phyloP scores from a whole-genome alignment of 2,797 vertebrate genomes.

The Paguma larvata region DNA sequence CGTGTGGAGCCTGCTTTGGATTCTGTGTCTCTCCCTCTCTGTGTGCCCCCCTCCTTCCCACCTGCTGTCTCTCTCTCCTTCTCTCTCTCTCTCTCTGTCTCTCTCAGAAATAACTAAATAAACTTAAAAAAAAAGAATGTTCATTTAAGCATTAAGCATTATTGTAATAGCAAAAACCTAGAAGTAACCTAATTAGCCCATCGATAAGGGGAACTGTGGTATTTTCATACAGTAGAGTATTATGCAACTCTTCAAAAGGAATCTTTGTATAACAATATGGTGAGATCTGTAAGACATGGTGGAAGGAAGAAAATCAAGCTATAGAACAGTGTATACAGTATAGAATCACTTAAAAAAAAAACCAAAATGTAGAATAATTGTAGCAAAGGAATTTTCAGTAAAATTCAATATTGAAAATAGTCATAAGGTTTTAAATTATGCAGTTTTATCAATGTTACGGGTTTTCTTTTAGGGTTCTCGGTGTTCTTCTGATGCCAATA shows the following conservation, averaged over 20 bases:
- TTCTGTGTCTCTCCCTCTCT: too few species aligned
- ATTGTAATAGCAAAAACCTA: conserved; percentile 27
- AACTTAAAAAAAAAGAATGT: neutral
- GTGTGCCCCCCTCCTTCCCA: too few species aligned
- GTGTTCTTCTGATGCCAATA: conserved; percentile 96
- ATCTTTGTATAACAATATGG: neutral
- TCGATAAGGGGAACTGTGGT: neutral
- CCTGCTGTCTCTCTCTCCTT: too few species aligned
- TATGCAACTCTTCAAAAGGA: conserved; percentile 1
- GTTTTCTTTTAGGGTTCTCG: conserved; percentile 91
- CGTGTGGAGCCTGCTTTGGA: too few species aligned
- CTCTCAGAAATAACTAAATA: too few species aligned
- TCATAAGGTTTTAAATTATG: conserved; percentile 50
- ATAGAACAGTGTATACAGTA: neutral
- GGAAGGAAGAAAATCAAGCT: conserved; percentile 56
- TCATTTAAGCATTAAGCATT: neutral
- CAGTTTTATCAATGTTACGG: conserved; percentile 5
- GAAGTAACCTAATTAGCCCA: neutral
- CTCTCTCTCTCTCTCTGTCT: too few species aligned
- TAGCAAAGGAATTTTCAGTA: conserved; percentile 33
- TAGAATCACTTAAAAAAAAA: neutral
- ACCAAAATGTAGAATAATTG: neutral
- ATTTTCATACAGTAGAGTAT: conserved; percentile 46
- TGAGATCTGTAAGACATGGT: neutral
- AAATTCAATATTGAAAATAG: conserved; percentile 45